These are phyloP conservation scores for Brachyptera putata DNA, from an alignment of 2,888 invertebrate species.

Conservation along the genomic window DNA sequence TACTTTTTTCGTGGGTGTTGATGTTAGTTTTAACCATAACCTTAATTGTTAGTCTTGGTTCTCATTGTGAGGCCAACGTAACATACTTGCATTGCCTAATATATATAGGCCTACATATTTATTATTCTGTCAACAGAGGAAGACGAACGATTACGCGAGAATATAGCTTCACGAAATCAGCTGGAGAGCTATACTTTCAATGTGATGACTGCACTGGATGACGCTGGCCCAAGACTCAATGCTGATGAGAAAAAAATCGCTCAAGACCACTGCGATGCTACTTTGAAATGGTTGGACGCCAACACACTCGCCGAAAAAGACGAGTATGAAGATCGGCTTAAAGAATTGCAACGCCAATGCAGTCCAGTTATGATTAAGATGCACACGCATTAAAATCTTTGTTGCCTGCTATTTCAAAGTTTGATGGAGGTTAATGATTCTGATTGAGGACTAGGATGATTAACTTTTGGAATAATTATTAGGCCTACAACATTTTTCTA, in stretches of 20 bases:
- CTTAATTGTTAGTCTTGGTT: too few relatives aligned
- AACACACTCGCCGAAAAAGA: constrained; percentile 61
- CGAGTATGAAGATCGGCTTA: constrained; percentile 58
- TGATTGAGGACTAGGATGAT: too few relatives aligned
- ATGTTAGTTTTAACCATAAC: too few relatives aligned
- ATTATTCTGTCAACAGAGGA: too few relatives aligned
- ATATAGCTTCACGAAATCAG: constrained; percentile 46
- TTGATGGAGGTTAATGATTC: too few relatives aligned
- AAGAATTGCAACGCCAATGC: constrained; percentile 56
- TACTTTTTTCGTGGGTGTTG: too few relatives aligned
- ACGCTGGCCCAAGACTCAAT: constrained; percentile 42
- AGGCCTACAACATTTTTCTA: too few relatives aligned
- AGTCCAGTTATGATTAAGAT: constrained; percentile 45
- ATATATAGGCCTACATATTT: too few relatives aligned
- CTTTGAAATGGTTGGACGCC: constrained; percentile 66
- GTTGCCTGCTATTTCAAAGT: too few relatives aligned
- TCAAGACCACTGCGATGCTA: constrained; percentile 46
- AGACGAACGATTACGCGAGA: constrained; percentile 42
- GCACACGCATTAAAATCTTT: constrained; percentile 35
- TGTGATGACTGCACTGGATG: constrained; percentile 42
- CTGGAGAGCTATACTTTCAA: constrained; percentile 44
- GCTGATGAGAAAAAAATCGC: constrained; percentile 48
- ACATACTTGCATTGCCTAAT: too few relatives aligned
- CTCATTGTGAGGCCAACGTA: too few relatives aligned
- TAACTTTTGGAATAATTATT: too few relatives aligned